phyloP scores from a whole-genome alignment of 2,113 vertebrate genomes.

The Phrynosoma blainvillii region DNA sequence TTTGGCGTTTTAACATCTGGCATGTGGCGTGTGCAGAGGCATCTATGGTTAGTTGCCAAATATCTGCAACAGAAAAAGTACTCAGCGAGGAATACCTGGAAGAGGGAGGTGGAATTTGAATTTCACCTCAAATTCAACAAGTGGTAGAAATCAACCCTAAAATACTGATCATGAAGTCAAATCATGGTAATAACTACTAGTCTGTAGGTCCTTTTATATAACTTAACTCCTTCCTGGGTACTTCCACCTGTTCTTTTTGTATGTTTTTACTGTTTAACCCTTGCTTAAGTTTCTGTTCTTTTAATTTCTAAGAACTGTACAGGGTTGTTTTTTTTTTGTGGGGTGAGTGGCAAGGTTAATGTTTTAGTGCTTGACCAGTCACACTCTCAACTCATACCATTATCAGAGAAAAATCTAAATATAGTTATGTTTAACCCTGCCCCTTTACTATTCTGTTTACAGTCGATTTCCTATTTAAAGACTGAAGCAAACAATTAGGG shows the following conservation, averaged over 20 bases:
- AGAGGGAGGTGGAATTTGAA: too few species aligned
- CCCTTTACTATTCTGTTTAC: not conserved
- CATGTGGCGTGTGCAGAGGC: not conserved
- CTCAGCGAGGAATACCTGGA: too few species aligned
- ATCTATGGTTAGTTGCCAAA: too few species aligned
- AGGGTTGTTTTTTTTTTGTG: not conserved
- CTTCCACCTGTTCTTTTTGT: constrained; percentile 8
- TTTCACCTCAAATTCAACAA: not conserved
- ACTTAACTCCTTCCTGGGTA: constrained; percentile 15
- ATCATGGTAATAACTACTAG: not conserved
- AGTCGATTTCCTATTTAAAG: not conserved
- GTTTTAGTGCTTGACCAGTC: not conserved
- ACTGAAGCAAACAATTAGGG: too few species aligned
- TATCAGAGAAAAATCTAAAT: not conserved
- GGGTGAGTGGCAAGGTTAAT: not conserved
- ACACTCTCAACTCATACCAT: not conserved
- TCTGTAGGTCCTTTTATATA: constrained; percentile 23
- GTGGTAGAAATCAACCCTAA: not conserved
- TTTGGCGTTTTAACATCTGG: not conserved
- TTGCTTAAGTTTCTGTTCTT: not conserved
- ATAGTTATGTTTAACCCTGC: not conserved
- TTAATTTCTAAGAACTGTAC: not conserved
- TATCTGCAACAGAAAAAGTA: too few species aligned
- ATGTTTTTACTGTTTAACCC: not conserved
- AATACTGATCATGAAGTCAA: not conserved